Percentiles rank a stretch among this genome's conserved stretches.
phyloP scores from a whole-genome alignment of 2,797 vertebrate species.

The Gallinago stenura region DNA sequence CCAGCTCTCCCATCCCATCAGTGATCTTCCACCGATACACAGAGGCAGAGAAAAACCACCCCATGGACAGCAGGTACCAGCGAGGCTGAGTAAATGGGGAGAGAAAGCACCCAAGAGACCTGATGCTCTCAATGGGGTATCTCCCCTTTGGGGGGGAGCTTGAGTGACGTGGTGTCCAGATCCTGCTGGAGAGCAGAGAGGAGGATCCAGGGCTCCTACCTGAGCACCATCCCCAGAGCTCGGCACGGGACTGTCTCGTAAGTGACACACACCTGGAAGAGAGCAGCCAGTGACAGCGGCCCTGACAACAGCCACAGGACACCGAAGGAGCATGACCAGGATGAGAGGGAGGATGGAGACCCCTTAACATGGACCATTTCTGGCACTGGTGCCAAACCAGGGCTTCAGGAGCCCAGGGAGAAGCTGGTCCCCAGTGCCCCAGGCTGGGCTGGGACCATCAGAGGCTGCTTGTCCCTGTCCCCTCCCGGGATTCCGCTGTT shows the following conservation, averaged over 20 bases:
- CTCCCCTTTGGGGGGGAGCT: background rate
- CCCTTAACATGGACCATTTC: background rate
- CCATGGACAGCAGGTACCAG: rapidly evolving
- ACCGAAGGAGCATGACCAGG: background rate
- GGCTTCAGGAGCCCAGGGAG: background rate
- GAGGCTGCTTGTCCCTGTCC: background rate
- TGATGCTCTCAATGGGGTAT: rapidly evolving
- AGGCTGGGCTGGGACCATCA: background rate
- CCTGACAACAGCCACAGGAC: background rate
- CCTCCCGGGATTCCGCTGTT: rapidly evolving
- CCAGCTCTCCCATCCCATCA: background rate
- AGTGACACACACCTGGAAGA: slow-evolving; percentile 80
- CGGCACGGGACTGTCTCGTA: slow-evolving; percentile 83
- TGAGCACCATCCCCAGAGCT: slow-evolving; percentile 82
- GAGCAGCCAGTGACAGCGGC: background rate
- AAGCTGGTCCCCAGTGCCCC: background rate
- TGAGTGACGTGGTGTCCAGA: background rate
- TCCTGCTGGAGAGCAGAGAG: background rate
- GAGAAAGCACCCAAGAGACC: rapidly evolving
- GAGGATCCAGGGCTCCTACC: slow-evolving; percentile 69
- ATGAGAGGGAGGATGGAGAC: background rate
- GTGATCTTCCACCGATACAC: rapidly evolving
- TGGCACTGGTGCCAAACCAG: background rate
- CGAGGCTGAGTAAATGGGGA: background rate
- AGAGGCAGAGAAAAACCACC: background rate